These are phyloP conservation scores for Salvelinus sp. DNA, from an alignment of 2,113 vertebrate species.

Conservation along the genomic window DNA sequence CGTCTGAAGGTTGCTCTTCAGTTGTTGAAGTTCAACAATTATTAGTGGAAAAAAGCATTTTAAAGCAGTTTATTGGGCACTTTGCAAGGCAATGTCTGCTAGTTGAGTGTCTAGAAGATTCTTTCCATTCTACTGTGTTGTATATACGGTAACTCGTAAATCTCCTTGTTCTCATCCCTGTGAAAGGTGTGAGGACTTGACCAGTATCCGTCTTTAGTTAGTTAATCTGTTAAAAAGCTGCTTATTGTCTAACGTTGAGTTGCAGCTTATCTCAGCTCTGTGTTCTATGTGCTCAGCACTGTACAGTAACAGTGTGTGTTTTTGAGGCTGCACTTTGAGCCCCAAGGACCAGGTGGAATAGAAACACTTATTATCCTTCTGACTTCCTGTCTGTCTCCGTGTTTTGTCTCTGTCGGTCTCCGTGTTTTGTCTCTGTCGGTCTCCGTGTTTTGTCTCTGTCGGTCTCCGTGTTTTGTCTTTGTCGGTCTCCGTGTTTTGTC, in stretches of 20 bases:
- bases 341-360: not conserved
- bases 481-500: conserved; percentile 39
- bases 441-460: conserved; percentile 18
- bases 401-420: conserved; percentile 24
- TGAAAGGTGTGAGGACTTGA: not conserved
- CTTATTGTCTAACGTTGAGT: conserved; percentile 13
- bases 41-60: too few species aligned
- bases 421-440: conserved; percentile 29
- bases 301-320: not conserved
- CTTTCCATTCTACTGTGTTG: too few species aligned
- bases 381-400: conserved; percentile 19
- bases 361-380: conserved; percentile 3
- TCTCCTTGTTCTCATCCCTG: conserved; percentile 9
- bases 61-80: not conserved
- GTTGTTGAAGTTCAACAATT: too few species aligned
- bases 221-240: conserved; percentile 12
- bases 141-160: not conserved
- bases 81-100: conserved; percentile 1
- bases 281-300: conserved; percentile 4
- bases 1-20: too few species aligned
- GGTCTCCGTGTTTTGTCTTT: conserved; percentile 29
- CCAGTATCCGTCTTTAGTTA: not conserved
- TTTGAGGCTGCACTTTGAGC: conserved; percentile 13
- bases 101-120: too few species aligned
- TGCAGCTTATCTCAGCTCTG: not conserved